Conservation (phyloP, 2,888 invertebrate species). For the Subacronicta megacephala region DNA sequence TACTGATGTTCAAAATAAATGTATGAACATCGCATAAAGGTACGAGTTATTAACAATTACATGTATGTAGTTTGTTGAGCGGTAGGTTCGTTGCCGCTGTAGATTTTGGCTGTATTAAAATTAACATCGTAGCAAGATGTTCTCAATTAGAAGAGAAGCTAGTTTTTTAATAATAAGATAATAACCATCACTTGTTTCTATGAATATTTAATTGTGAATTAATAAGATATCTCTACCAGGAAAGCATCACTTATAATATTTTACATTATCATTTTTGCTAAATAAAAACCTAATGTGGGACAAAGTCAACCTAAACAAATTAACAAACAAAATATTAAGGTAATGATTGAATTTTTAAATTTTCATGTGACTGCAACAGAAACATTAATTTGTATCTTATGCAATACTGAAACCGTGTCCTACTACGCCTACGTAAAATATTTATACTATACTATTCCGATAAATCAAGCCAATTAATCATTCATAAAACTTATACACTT, state of each 20-base stretch:
- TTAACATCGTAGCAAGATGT: neutral
- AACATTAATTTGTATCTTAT: neutral
- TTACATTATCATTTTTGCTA: too few species aligned
- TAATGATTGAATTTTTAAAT: too few species aligned
- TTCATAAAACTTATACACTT: conserved; percentile 11
- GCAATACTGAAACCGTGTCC: neutral
- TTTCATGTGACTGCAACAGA: neutral
- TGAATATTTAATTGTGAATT: too few species aligned
- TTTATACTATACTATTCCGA: conserved; percentile 4
- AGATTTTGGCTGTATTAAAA: neutral
- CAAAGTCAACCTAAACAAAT: too few species aligned
- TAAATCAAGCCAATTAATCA: conserved; percentile 33
- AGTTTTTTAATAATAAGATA: neutral
- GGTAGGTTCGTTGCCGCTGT: neutral
- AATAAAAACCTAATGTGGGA: too few species aligned
- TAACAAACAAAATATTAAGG: too few species aligned
- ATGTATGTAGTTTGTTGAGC: neutral
- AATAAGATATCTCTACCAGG: too few species aligned
- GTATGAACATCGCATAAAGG: conserved; percentile 5
- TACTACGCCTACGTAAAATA: conserved; percentile 8
- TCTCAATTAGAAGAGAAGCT: neutral
- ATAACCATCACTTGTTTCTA: too few species aligned
- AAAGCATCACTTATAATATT: too few species aligned
- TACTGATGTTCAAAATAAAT: conserved; percentile 25
- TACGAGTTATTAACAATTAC: conserved; percentile 19